Conservation (phyloP, 2,888 invertebrate species). For the Buathra laborator region DNA sequence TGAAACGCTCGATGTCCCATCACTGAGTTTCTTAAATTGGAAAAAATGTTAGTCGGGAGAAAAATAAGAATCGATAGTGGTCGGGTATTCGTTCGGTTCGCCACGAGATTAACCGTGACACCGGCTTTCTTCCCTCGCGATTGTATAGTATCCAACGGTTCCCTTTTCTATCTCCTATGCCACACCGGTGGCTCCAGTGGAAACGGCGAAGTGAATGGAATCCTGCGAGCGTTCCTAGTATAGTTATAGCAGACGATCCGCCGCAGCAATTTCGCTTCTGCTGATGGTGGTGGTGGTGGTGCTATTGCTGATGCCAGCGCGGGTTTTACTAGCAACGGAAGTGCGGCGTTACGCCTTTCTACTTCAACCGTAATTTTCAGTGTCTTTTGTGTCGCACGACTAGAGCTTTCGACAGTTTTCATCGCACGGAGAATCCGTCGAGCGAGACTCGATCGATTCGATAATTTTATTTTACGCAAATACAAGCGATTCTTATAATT, state of each 20-base stretch:
- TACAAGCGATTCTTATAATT: slow-evolving; percentile 26
- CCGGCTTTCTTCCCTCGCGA: slow-evolving; percentile 48
- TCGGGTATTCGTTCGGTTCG: slow-evolving; percentile 35
- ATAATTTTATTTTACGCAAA: slow-evolving; percentile 19
- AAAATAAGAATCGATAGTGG: slow-evolving; percentile 1
- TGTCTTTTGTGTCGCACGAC: slow-evolving; percentile 42
- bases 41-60: background rate
- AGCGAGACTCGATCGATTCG: slow-evolving; percentile 16
- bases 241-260: background rate
- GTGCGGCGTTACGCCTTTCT: slow-evolving; percentile 64
- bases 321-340: slow-evolving; percentile 47
- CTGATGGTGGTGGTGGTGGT: background rate
- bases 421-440: slow-evolving; percentile 18
- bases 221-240: slow-evolving; percentile 24
- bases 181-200: background rate
- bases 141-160: slow-evolving; percentile 32
- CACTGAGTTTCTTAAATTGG: background rate
- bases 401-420: slow-evolving; percentile 54
- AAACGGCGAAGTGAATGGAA: slow-evolving; percentile 56
- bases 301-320: background rate
- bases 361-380: slow-evolving; percentile 54
- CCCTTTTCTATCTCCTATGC: background rate
- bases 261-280: slow-evolving; percentile 29
- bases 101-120: slow-evolving; percentile 54
- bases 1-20: background rate